Percentiles rank a stretch among this genome's conserved stretches.
Evolutionary conservation across 2,113 vertebrate genomes (phyloP).

Genomic region (rabbit (Oryctolagus cuniculus)): mOryCun1.1 NC_091448.1:40926001-40926500

Average conservation of each 20-base stretch:
- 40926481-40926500: neutral
- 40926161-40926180: no score
- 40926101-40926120: no score
- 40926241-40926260: neutral
- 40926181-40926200: no score
- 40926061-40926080: no score
- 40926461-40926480: neutral
- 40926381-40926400: neutral
- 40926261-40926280: neutral
- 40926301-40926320: neutral
- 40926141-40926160: no score
- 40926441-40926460: neutral
- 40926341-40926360: neutral
- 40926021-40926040: no score
- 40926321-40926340: neutral
- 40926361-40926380: neutral
- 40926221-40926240: no score
- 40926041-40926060: no score
- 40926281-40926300: neutral
- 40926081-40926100: no score
- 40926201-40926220: no score
- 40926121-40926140: no score
- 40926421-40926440: neutral
- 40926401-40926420: neutral
- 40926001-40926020: no score